These are phyloP conservation scores for Cyphomyrus plagiostoma DNA, from an alignment of 2,113 vertebrate genomes.

Conservation along the genomic window DNA sequence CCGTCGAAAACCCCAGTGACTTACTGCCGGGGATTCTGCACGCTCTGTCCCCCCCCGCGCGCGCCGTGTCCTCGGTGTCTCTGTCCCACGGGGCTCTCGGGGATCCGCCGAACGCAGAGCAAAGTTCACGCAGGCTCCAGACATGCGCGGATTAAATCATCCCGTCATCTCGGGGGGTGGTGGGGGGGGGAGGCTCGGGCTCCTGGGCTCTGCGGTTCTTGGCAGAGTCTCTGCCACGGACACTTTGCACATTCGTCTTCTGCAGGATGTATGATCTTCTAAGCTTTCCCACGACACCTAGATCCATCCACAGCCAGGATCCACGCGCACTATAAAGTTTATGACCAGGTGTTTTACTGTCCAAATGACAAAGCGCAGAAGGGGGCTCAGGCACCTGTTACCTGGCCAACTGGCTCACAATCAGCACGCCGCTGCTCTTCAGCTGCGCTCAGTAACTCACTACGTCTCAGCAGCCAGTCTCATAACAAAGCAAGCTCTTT, in stretches of 20 bases:
- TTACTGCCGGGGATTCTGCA: constrained; percentile 45
- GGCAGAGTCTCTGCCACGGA: not conserved
- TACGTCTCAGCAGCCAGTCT: not conserved
- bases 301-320: constrained; percentile 41
- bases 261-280: constrained; percentile 31
- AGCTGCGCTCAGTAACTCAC: not conserved
- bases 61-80: constrained; percentile 34
- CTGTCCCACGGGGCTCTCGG: constrained; percentile 35
- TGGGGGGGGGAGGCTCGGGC: not conserved
- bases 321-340: constrained; percentile 39
- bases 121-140: constrained; percentile 41
- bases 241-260: constrained; percentile 39
- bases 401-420: not conserved
- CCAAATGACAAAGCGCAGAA: constrained; percentile 25
- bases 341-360: constrained; percentile 20
- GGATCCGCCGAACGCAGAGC: constrained; percentile 20
- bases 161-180: not conserved
- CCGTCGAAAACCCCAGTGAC: constrained; percentile 50
- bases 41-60: constrained; percentile 23
- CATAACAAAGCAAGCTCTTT: not conserved
- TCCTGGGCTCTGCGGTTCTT: not conserved
- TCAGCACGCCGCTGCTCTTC: not conserved
- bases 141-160: constrained; percentile 34
- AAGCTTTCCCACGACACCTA: constrained; percentile 53
- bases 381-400: constrained; percentile 50